Percentiles rank a stretch among this genome's conserved stretches.
Evolutionary conservation across 1,140 invertebrate genomes (phyloP).

Genomic region (Asobara japonica): DNA sequence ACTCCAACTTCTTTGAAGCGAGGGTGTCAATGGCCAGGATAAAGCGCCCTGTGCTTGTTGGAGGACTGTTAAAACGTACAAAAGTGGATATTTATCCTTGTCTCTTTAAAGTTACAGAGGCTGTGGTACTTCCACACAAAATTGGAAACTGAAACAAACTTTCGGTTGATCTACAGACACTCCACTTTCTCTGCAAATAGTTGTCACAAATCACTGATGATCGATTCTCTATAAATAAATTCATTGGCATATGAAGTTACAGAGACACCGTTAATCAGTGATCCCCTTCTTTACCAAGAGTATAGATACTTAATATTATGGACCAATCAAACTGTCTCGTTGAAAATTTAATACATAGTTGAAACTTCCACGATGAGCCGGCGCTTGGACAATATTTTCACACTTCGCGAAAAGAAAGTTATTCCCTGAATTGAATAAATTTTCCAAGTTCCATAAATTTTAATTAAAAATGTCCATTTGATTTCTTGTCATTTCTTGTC

Average conservation of each 20-base stretch:
- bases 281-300: too few relatives aligned
- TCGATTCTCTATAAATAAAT: neutral
- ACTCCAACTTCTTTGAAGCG: neutral
- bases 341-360: too few relatives aligned
- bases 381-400: too few relatives aligned
- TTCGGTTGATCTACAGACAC: neutral
- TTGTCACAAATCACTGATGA: neutral
- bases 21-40: neutral
- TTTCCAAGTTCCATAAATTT: too few relatives aligned
- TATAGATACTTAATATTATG: too few relatives aligned
- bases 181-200: neutral
- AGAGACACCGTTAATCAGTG: neutral
- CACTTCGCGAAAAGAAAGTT: too few relatives aligned
- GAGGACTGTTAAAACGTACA: neutral
- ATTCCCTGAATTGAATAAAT: too few relatives aligned
- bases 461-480: too few relatives aligned
- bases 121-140: neutral
- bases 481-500: too few relatives aligned
- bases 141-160: neutral
- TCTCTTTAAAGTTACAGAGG: neutral
- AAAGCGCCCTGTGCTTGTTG: neutral
- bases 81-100: neutral
- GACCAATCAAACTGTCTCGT: too few relatives aligned
- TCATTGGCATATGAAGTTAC: neutral
- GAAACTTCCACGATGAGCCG: too few relatives aligned